phyloP scores from a whole-genome alignment of 2,888 invertebrate genomes.

The Lasioglossum calceatum region DNA sequence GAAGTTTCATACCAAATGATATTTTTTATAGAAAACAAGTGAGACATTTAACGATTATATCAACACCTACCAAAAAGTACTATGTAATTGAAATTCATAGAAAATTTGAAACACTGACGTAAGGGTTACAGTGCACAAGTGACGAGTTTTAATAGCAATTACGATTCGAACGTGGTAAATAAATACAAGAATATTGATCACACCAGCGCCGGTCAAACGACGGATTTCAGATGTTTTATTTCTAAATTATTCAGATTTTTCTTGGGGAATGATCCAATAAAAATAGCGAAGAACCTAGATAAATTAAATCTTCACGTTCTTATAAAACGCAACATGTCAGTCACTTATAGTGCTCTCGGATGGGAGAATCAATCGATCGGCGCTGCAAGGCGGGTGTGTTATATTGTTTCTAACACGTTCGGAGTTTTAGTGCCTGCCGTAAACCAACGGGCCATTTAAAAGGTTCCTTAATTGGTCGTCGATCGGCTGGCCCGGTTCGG shows the following conservation, averaged over 20 bases:
- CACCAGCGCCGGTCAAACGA: no score
- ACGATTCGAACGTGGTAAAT: no score
- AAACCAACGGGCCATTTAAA: not conserved
- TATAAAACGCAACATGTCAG: no score
- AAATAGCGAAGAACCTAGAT: no score
- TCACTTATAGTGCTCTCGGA: not conserved
- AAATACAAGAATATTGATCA: no score
- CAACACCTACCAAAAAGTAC: not conserved
- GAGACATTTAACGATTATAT: no score
- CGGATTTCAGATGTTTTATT: no score
- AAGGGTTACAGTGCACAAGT: not conserved
- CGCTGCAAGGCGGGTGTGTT: not conserved
- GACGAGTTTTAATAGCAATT: no score
- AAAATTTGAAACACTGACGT: not conserved
- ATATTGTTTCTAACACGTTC: not conserved
- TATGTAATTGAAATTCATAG: not conserved
- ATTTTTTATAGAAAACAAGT: not conserved
- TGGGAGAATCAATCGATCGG: not conserved
- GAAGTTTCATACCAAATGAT: not conserved
- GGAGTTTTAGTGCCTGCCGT: not conserved
- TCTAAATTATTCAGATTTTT: no score
- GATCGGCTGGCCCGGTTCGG: not conserved
- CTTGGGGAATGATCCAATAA: no score
- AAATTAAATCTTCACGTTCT: no score
- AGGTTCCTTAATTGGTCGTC: conserved; percentile 1